Percentiles rank a stretch among this genome's conserved stretches.
Evolutionary conservation across 2,797 vertebrate genomes (phyloP).

Genomic region (Phoeniculus purpureus): DNA sequence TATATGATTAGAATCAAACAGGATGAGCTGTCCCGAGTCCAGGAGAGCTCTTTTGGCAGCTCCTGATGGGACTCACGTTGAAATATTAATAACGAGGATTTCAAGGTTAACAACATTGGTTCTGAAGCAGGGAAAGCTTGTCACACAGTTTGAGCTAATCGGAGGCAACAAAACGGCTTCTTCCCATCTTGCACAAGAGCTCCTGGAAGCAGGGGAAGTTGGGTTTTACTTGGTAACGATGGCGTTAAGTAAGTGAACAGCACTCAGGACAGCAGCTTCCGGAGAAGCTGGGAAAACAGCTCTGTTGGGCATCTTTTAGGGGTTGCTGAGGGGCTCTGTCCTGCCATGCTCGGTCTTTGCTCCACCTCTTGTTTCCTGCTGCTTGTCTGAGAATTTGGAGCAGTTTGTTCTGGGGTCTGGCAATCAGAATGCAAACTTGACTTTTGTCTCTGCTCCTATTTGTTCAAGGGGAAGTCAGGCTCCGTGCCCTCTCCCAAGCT

Average conservation of each 20-base stretch:
- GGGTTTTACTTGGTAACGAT: constrained; percentile 1
- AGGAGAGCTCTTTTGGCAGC: constrained; percentile 38
- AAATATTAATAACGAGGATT: constrained; percentile 68
- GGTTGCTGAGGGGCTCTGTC: neutral
- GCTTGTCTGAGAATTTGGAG: neutral
- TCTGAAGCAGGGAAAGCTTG: constrained; percentile 51
- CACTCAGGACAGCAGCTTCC: neutral
- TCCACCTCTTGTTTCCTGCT: neutral
- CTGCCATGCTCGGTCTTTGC: neutral
- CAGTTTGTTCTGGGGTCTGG: neutral
- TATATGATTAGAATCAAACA: constrained; percentile 76
- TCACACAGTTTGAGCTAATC: constrained; percentile 57
- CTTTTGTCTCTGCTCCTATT: neutral
- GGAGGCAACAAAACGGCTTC: constrained; percentile 44
- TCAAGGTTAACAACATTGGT: constrained; percentile 57
- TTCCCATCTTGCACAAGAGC: neutral
- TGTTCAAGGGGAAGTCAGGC: neutral
- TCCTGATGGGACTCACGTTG: constrained; percentile 44
- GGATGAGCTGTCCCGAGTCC: constrained; percentile 61
- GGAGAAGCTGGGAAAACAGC: neutral
- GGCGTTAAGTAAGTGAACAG: neutral
- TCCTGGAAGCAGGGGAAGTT: neutral
- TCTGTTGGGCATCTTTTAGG: neutral
- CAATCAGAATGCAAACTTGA: neutral
- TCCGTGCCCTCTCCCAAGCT: neutral